A percentile compares a stretch with the other conserved stretches of the same genome.
Conservation (phyloP, 2,113 vertebrate genomes). For the Indicator maculatus region DNA sequence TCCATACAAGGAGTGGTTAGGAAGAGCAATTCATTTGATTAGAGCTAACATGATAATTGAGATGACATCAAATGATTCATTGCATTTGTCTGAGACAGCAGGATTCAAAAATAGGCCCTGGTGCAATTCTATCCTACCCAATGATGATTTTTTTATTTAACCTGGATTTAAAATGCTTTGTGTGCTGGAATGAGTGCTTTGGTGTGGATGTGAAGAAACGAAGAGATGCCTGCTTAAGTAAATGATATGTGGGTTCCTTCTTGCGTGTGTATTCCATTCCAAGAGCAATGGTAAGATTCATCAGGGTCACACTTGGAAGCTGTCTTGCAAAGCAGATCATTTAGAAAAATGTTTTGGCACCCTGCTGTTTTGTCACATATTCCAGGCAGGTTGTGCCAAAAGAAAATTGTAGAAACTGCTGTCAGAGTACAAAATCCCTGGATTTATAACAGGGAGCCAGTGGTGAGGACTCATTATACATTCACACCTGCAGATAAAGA, state of each 20-base stretch:
- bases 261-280: conserved; percentile 29
- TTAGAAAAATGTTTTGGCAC: conserved; percentile 52
- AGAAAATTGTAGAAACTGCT: conserved; percentile 59
- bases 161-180: background rate
- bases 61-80: conserved; percentile 31
- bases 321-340: conserved; percentile 49
- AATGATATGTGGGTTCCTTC: background rate
- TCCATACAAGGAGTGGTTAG: background rate
- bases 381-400: conserved; percentile 54
- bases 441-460: conserved; percentile 46
- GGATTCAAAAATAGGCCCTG: conserved; percentile 29
- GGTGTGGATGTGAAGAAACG: background rate
- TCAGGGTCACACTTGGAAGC: conserved; percentile 56
- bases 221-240: background rate
- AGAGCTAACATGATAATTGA: conserved; percentile 17
- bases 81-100: conserved; percentile 30
- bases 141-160: background rate
- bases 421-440: conserved; percentile 49
- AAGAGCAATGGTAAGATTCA: conserved; percentile 36
- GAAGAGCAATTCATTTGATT: background rate
- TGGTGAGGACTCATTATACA: conserved; percentile 63
- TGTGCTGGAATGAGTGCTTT: background rate
- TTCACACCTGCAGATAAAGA: conserved; percentile 73
- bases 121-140: background rate
- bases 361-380: conserved; percentile 15